Base-by-base conservation (phyloP, 2,797 vertebrate species). In the Alca torda region DNA sequence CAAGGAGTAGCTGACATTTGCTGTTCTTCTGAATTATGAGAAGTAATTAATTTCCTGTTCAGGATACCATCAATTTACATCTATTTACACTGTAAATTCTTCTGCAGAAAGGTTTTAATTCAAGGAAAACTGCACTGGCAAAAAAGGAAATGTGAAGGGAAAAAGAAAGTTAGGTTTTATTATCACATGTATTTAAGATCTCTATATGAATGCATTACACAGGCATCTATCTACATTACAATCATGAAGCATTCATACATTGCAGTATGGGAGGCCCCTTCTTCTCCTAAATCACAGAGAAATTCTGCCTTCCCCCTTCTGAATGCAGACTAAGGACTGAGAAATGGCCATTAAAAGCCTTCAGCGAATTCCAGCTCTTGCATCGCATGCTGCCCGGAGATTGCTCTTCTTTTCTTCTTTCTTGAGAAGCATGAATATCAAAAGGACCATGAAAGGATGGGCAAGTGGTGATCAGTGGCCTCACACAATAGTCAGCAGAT, bases 281-380 rank as follows among this genome's bases (percentile, higher is more conserved):
- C 28, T 70, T 65, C 25, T 25, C 16, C 46, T 35, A 61, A 90
- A 37, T 10, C 28, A 31, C 11, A 10, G 30, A 76, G 26, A 59
- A 35, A 30, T 30, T 79, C 33, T 35, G n/a, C 51, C 57, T 75
- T 18, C 21, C 6, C 17, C 4, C 0, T 0, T 2, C 19, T 35
- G 45, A 78, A 46, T 18, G 23, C 54, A 37, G 39, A 35, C 18
- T 10, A 50, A 25, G 10, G 33, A 21, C 33, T 18, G 39, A 67
- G 61, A 92, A 92, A 63, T 16, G 37, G 12, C 19, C 33, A 26
- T 73, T 73, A 14, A 7, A 24, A 82, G 21, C 16, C 39, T 68
- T 19, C 20, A 50, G n/a, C 8, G 84, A 88, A 75, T 7, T 68
- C 24, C 41, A 78, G 37, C 9, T 74, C 50, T 59, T 61, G 33